These are phyloP conservation scores for Limnodromus scolopaceus DNA, from an alignment of 2,797 vertebrate species.

Conservation along the genomic window DNA sequence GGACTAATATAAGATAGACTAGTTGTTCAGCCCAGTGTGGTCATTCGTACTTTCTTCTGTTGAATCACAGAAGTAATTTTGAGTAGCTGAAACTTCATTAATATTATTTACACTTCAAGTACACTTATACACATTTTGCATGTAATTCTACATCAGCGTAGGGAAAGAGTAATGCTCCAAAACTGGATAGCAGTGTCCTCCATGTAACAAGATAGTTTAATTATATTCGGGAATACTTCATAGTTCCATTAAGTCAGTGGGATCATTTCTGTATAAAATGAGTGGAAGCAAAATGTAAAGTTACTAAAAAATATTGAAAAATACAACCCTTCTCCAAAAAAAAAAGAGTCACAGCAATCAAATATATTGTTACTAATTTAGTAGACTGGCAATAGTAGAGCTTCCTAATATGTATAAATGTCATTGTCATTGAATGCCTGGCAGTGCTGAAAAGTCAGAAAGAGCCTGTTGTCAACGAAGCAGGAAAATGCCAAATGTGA, in stretches of 20 bases:
- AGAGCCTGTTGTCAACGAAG: not conserved
- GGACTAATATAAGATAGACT: not conserved
- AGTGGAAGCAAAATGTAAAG: not conserved
- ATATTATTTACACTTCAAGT: not conserved
- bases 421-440: not conserved
- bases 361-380: not conserved
- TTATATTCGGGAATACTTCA: not conserved
- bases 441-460: conserved; percentile 7
- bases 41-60: not conserved
- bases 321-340: not conserved
- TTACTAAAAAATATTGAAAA: not conserved
- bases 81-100: not conserved
- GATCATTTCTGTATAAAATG: not conserved
- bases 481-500: not conserved
- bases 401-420: not conserved
- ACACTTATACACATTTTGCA: not conserved
- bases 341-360: not conserved
- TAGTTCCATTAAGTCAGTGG: not conserved
- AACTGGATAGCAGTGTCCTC: not conserved
- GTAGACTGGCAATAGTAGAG: not conserved
- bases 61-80: not conserved
- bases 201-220: not conserved
- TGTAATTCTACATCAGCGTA: not conserved
- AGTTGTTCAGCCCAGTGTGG: not conserved
- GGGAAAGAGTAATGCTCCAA: not conserved